Base-by-base conservation (phyloP, 1,140 invertebrate species). In the Drosophila sechellia region DNA sequence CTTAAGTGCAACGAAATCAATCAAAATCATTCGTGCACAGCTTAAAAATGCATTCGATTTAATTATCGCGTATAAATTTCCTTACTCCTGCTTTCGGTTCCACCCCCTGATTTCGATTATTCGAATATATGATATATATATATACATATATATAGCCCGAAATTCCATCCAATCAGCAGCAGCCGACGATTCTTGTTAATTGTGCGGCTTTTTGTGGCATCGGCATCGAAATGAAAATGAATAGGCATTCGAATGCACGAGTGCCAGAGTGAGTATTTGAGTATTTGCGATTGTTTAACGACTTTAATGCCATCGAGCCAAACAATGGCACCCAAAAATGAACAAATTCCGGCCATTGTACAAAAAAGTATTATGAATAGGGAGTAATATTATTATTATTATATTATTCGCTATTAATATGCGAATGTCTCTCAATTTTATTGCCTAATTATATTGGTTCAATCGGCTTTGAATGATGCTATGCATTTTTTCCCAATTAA, bases 11-110 rank as follows among this genome's bases (percentile, higher is more conserved):
- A 69, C 39, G 53, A 77, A 85, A 86, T 40, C 61, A 64, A 73
- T 70, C 69, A 59, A 70, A 87, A 83, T 79, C 75, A 81, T 79
- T 85, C 66, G 81, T 75, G 78, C 69, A 43, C 78, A 78, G 81
- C 81, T 86, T 87, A 86, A 86, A 86, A 87, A 65, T 76, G 78
- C 79, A 87, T 86, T 86, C 78, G 61, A 86, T 76, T 86, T 86
- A 87, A 86, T 86, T 86, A 85, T 87, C 74, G 68, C 78, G 50
- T 74, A 86, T 86, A 85, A 81, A 85, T 86, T 85, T 74, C 57
- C 39, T 49, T 49, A 48, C 68, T 35, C 35, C 39, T 13, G 27
- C 8, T 11, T 3, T 11, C 4, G 1, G 15, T 22, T 13, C 10
- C 42, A 43, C 6, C 15, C 42, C 2, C 42, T n/a, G 27, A 31